Evolutionary conservation across 1,140 invertebrate species (phyloP).

Genomic region (Aplysia californica): DNA sequence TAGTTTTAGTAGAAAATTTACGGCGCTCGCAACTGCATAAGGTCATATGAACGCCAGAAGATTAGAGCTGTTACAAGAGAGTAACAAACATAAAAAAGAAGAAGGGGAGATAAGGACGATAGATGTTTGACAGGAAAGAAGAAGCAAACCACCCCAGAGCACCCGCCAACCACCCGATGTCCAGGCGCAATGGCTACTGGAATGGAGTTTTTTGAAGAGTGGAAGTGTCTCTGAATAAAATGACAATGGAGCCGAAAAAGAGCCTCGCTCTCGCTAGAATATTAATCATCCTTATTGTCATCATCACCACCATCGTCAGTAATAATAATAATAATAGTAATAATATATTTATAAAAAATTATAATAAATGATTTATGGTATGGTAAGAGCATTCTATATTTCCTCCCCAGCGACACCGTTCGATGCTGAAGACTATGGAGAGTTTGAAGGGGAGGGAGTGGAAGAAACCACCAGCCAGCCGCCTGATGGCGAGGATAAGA

Average conservation of each 20-base stretch:
- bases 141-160: too few relatives aligned
- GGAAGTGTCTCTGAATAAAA: slow-evolving; percentile 25
- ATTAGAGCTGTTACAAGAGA: too few relatives aligned
- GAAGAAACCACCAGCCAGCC: slow-evolving; percentile 1
- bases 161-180: too few relatives aligned
- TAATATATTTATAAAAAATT: neutral
- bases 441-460: slow-evolving; percentile 20
- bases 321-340: neutral
- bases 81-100: too few relatives aligned
- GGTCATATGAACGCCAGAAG: too few relatives aligned
- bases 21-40: too few relatives aligned
- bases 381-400: neutral
- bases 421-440: slow-evolving; percentile 19
- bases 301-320: slow-evolving; percentile 33
- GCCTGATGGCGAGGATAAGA: slow-evolving; percentile 5
- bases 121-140: too few relatives aligned
- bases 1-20: too few relatives aligned
- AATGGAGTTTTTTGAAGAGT: neutral
- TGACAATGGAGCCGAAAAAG: slow-evolving; percentile 32
- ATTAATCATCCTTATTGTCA: too few relatives aligned
- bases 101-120: too few relatives aligned
- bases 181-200: too few relatives aligned
- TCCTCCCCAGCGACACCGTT: neutral
- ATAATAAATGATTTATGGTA: neutral
- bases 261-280: too few relatives aligned